phyloP scores from a whole-genome alignment of 2,797 vertebrate genomes.

The Diceros bicornis region DNA sequence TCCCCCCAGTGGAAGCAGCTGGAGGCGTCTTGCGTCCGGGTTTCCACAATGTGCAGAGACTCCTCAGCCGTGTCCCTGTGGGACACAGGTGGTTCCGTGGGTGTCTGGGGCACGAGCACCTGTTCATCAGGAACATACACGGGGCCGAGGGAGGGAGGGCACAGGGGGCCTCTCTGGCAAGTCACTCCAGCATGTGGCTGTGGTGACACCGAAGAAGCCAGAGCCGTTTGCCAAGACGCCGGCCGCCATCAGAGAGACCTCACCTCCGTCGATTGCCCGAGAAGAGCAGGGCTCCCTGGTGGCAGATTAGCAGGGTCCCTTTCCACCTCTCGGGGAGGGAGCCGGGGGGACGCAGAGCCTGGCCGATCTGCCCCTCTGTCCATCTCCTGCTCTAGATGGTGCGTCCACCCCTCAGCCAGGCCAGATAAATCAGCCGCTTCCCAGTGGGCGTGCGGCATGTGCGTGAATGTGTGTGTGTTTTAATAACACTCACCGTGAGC shows the following conservation, averaged over 20 bases:
- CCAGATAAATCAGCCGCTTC: neutral
- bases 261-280: neutral
- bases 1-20: neutral
- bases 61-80: neutral
- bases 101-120: neutral
- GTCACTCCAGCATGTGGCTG: neutral
- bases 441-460: neutral
- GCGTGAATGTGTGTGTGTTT: neutral
- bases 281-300: neutral
- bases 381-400: neutral
- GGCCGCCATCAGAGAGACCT: neutral
- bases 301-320: neutral
- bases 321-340: neutral
- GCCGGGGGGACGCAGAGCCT: neutral
- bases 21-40: neutral
- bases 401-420: neutral
- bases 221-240: neutral
- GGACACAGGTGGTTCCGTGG: neutral
- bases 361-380: neutral
- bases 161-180: neutral
- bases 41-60: neutral
- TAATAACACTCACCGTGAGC: conserved; percentile 76
- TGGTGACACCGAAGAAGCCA: neutral
- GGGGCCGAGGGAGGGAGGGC: no score
- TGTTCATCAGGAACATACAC: neutral